Evolutionary conservation across 2,888 invertebrate species (phyloP).

Genomic region (Melanostoma scalare): DNA sequence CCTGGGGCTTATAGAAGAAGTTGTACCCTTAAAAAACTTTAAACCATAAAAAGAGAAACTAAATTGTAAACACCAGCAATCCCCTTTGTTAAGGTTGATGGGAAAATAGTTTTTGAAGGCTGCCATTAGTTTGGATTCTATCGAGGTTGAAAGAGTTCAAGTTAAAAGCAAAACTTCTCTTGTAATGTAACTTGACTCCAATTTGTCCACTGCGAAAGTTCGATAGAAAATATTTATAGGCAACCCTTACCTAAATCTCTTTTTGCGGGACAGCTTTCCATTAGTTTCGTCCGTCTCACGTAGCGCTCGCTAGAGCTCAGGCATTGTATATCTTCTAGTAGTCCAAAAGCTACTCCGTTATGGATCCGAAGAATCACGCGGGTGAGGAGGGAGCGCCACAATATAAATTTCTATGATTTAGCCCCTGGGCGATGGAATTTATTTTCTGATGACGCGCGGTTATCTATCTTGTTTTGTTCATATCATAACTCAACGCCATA

Average conservation of each 20-base stretch:
- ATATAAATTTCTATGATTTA: conserved; percentile 64
- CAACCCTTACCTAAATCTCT: conserved; percentile 21
- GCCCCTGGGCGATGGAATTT: conserved; percentile 64
- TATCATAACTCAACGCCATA: conserved; percentile 54
- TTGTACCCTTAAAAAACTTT: no score
- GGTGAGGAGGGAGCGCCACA: conserved; percentile 13
- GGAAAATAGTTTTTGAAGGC: no score
- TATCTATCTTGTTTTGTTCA: conserved; percentile 47
- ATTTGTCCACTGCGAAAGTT: background rate
- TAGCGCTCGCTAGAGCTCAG: conserved; percentile 54
- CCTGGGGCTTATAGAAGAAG: no score
- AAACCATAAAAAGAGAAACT: no score
- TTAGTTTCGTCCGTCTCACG: conserved; percentile 58
- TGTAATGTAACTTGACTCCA: background rate
- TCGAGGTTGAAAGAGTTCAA: no score
- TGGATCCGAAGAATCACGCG: conserved; percentile 16
- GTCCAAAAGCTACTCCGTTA: conserved; percentile 59
- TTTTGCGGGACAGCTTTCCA: conserved; percentile 51
- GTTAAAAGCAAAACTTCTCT: no score
- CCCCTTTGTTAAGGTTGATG: no score
- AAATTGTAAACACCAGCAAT: no score
- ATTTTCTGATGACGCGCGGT: conserved; percentile 50
- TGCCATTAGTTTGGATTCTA: no score
- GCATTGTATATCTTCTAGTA: conserved; percentile 39
- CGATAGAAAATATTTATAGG: background rate